Percentiles rank a stretch among this genome's conserved stretches.
These are phyloP conservation scores for Catajapyx aquilonaris DNA, from an alignment of 1,140 invertebrate species.

Conservation along the genomic window DNA sequence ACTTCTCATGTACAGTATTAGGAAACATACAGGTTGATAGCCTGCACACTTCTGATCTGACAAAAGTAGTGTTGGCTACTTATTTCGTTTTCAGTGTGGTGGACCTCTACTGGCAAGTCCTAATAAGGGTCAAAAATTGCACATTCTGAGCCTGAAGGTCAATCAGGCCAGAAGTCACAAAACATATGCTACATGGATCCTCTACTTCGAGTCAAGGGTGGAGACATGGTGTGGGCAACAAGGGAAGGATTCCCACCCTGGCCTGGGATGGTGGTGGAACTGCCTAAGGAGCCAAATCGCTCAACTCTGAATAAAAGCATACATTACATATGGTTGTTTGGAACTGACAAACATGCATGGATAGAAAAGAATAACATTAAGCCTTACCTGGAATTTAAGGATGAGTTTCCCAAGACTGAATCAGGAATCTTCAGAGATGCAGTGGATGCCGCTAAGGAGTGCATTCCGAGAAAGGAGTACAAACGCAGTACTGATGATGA, in stretches of 20 bases:
- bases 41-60: too few species aligned
- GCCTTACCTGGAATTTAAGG: constrained; percentile 60
- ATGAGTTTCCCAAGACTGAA: constrained; percentile 57
- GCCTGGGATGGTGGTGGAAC: constrained; percentile 14
- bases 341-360: constrained; percentile 34
- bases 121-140: too few species aligned
- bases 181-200: too few species aligned
- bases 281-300: constrained; percentile 3
- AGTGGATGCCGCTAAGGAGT: constrained; percentile 64
- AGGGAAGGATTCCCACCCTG: constrained; percentile 19
- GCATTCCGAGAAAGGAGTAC: constrained; percentile 36
- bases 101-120: too few species aligned
- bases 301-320: not conserved
- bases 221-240: constrained; percentile 17
- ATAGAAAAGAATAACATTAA: constrained; percentile 69
- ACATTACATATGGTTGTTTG: not conserved
- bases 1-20: too few species aligned
- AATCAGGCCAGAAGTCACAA: too few species aligned
- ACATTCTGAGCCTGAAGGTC: too few species aligned
- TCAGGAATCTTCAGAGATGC: constrained; percentile 62
- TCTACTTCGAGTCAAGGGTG: constrained; percentile 7
- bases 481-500: too few species aligned
- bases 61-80: too few species aligned
- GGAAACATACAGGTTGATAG: too few species aligned
- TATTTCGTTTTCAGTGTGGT: too few species aligned